Evolutionary conservation across 2,113 vertebrate species (phyloP).

Genomic region (Corydoras maculifer): DNA sequence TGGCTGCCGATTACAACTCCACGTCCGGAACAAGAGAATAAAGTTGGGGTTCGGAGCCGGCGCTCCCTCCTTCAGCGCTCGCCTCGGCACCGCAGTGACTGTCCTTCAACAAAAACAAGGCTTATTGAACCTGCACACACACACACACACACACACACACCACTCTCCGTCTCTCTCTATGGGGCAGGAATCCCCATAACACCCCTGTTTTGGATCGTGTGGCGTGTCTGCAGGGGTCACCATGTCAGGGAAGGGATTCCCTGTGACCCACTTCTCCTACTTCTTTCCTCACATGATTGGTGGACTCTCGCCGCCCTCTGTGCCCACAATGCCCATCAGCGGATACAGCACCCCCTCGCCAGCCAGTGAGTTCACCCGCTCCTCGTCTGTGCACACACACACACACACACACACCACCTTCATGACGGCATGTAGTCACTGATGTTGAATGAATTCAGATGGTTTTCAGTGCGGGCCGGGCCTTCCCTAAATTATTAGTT

Average conservation of each 20-base stretch:
- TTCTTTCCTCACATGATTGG: conserved; percentile 94
- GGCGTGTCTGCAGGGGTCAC: conserved; percentile 45
- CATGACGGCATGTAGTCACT: too few species aligned
- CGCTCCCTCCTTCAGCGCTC: too few species aligned
- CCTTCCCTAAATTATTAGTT: too few species aligned
- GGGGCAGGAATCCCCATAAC: conserved; percentile 50
- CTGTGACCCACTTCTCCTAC: conserved; percentile 88
- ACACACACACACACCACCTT: too few species aligned
- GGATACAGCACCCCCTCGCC: conserved; percentile 95
- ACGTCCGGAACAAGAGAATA: too few species aligned
- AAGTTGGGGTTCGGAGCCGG: too few species aligned
- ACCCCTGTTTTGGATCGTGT: conserved; percentile 14
- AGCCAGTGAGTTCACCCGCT: conserved; percentile 80
- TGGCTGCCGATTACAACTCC: too few species aligned
- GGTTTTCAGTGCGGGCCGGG: too few species aligned
- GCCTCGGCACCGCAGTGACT: too few species aligned
- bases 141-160: conserved; percentile 5
- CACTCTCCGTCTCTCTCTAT: conserved; percentile 35
- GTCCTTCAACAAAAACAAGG: background rate
- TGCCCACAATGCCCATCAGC: conserved; percentile 82
- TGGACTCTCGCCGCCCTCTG: conserved; percentile 80
- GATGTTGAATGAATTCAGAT: too few species aligned
- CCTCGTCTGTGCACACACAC: conserved; percentile 7
- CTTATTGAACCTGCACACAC: background rate
- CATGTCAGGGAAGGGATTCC: conserved; percentile 96